phyloP scores from a whole-genome alignment of 2,113 vertebrate species.

The Malurus cyaneus region DNA sequence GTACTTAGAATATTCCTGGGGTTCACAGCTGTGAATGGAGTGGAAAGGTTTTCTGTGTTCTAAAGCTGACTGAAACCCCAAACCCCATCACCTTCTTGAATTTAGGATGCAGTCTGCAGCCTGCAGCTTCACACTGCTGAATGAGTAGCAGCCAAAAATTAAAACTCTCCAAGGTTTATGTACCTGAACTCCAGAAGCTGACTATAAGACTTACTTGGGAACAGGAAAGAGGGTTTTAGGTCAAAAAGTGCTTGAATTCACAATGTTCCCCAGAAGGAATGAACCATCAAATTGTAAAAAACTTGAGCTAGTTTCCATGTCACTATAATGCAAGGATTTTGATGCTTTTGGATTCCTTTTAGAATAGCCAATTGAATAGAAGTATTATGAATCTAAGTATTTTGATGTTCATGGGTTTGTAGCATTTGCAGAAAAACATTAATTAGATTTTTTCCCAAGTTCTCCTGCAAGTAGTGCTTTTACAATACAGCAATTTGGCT shows the following conservation, averaged over 20 bases:
- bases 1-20: not conserved
- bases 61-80: not conserved
- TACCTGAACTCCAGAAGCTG: not conserved
- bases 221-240: not conserved
- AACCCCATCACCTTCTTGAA: not conserved
- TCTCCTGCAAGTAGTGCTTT: not conserved
- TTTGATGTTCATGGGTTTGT: not conserved
- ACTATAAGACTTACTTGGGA: not conserved
- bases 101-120: not conserved
- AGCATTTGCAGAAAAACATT: not conserved
- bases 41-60: not conserved
- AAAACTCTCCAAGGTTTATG: not conserved
- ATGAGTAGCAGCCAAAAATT: not conserved
- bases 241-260: not conserved
- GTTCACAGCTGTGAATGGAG: not conserved
- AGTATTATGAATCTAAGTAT: not conserved
- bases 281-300: not conserved
- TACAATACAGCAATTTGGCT: not conserved
- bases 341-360: not conserved
- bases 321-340: not conserved
- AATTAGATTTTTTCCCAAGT: not conserved
- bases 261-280: not conserved
- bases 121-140: not conserved
- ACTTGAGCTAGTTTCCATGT: not conserved
- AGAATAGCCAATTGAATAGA: not conserved